Percentiles rank a stretch among this genome's conserved stretches.
These are phyloP conservation scores for Idris sp. DNA, from an alignment of 1,140 invertebrate species.

Conservation along the genomic window DNA sequence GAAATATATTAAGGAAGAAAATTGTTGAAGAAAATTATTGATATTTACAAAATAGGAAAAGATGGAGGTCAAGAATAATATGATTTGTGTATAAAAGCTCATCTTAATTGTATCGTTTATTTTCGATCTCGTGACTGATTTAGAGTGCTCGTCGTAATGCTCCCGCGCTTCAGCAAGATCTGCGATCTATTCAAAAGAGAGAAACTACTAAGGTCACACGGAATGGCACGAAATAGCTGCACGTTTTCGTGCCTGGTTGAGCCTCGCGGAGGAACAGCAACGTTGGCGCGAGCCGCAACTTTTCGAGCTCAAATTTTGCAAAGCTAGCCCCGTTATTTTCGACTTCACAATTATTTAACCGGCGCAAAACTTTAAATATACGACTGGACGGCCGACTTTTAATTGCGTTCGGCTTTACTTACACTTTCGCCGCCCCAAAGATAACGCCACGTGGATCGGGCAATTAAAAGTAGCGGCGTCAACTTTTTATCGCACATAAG, in stretches of 20 bases:
- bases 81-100: constrained; percentile 55
- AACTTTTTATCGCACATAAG: constrained; percentile 57
- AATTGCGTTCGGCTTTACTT: constrained; percentile 44
- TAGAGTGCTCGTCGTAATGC: constrained; percentile 42
- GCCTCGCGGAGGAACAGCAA: constrained; percentile 49
- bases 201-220: constrained; percentile 62
- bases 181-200: constrained; percentile 64
- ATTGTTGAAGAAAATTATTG: too few relatives aligned
- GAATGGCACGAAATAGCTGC: constrained; percentile 59
- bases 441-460: constrained; percentile 46
- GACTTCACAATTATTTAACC: constrained; percentile 42
- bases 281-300: constrained; percentile 45
- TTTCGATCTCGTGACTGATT: constrained; percentile 63
- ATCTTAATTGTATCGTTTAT: constrained; percentile 65
- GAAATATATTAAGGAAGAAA: too few relatives aligned
- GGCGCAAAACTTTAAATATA: constrained; percentile 42
- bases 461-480: constrained; percentile 49
- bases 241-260: constrained; percentile 63
- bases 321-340: constrained; percentile 57
- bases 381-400: constrained; percentile 55
- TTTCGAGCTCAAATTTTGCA: constrained; percentile 56
- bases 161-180: constrained; percentile 59
- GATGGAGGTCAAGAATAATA: constrained; percentile 23
- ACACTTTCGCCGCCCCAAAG: constrained; percentile 32
- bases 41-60: constrained; percentile 38